Base-by-base conservation (phyloP, 2,888 invertebrate genomes). In the Mimachlamys varia region DNA sequence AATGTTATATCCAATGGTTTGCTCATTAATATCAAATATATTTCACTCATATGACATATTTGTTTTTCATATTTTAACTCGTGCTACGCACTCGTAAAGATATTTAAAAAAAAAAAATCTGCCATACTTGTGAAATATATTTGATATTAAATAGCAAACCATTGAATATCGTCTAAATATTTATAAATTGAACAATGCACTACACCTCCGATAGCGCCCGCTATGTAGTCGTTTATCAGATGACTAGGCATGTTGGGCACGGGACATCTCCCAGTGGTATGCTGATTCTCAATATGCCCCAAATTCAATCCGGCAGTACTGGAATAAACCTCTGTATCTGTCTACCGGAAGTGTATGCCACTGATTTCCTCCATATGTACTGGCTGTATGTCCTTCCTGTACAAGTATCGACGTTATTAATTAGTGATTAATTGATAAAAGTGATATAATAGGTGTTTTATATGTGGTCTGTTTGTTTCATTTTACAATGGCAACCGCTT, bases 141-240 rank as follows among this genome's bases (percentile, higher is more conserved):
- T n/a, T n/a, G n/a, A n/a, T n/a, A n/a, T n/a, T n/a, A n/a, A n/a
- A n/a, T n/a, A n/a, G n/a, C n/a, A n/a, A n/a, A n/a, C n/a, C n/a
- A n/a, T n/a, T n/a, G n/a, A n/a, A n/a, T n/a, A n/a, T n/a, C n/a
- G n/a, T n/a, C n/a, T n/a, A n/a, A n/a, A n/a, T n/a, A n/a, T n/a
- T n/a, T n/a, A n/a, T n/a, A n/a, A n/a, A 88, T 5, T 55, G 88
- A 49, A 37, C 19, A 22, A 22, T 10, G 58, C 19, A 17, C 10
- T 89, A 76, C 62, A 93, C 93, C 93, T 50, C 90, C 92, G 15
- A 91, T n/a, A 33, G 93, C 93, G 17, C 93, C 93, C n/a, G 93
- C 92, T 89, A 93, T 53, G 62, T 91, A 93, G 22, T 93, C 93
- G 53, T 91, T 76, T 15, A 95, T 89, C 19, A 93, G 89, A 44